Evolutionary conservation across 2,113 vertebrate genomes (phyloP).

Genomic region (Oncorhynchus tshawytscha): DNA sequence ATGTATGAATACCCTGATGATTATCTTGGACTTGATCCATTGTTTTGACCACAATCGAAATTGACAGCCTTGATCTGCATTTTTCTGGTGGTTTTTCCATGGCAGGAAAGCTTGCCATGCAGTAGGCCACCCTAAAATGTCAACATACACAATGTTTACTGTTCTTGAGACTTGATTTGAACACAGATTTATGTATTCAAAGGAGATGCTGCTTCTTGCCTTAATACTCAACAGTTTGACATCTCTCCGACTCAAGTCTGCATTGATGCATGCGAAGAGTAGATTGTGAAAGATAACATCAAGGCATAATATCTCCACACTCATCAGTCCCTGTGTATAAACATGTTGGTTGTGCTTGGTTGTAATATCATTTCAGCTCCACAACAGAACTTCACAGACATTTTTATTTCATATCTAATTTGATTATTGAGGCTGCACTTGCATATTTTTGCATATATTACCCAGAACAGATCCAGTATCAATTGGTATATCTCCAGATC

Average conservation of each 20-base stretch:
- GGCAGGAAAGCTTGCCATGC: not conserved
- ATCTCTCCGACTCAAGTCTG: not conserved
- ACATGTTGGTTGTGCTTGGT: not conserved
- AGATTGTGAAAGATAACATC: not conserved
- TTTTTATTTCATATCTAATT: not conserved
- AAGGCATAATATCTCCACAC: not conserved
- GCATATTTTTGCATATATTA: slow-evolving; percentile 5
- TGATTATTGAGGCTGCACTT: not conserved
- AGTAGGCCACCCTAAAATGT: not conserved
- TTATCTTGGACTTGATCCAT: not conserved
- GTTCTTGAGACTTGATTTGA: not conserved
- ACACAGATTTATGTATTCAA: slow-evolving; percentile 5
- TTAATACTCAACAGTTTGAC: slow-evolving; percentile 1
- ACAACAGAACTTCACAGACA: slow-evolving; percentile 1
- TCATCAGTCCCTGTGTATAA: slow-evolving; percentile 1
- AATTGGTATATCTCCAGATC: not conserved
- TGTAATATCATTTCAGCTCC: not conserved
- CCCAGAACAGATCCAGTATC: not conserved
- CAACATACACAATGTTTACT: not conserved
- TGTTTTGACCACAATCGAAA: not conserved
- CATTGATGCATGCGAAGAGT: slow-evolving; percentile 4
- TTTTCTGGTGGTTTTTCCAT: not conserved
- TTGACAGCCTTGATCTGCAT: not conserved
- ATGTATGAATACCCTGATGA: not conserved
- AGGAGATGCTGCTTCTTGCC: slow-evolving; percentile 1